Percentiles rank a stretch among this genome's conserved stretches.
phyloP scores from a whole-genome alignment of 2,888 invertebrate species.

The Embidobia sp. region DNA sequence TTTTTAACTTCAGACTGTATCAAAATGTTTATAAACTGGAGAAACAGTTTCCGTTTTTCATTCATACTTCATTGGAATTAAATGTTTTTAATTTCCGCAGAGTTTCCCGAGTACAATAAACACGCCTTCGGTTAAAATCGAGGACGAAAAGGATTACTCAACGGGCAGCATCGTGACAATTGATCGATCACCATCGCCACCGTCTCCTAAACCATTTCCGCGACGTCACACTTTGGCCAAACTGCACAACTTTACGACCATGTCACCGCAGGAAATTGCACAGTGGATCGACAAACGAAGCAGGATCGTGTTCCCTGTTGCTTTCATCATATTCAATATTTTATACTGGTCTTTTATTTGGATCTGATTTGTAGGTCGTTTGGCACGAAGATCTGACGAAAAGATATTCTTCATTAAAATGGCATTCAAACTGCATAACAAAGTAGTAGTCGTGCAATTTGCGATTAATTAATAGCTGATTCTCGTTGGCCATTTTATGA shows the following conservation, averaged over 20 bases:
- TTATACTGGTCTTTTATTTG: slow-evolving; percentile 90
- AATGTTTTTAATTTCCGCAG: no score
- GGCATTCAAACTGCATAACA: slow-evolving; percentile 1
- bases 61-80: no score
- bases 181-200: slow-evolving; percentile 72
- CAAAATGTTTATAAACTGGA: no score
- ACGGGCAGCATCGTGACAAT: slow-evolving; percentile 76
- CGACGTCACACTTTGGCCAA: slow-evolving; percentile 77
- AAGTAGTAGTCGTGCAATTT: no score
- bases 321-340: slow-evolving; percentile 90
- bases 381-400: not conserved
- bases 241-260: slow-evolving; percentile 84
- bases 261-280: slow-evolving; percentile 94
- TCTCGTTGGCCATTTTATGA: no score
- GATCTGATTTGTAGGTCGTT: slow-evolving; percentile 69
- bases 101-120: slow-evolving; percentile 86
- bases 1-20: no score
- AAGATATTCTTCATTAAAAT: slow-evolving; percentile 12
- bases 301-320: slow-evolving; percentile 88
- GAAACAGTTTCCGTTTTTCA: no score
- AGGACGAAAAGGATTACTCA: slow-evolving; percentile 84
- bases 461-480: no score
- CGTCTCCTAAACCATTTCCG: slow-evolving; percentile 72
- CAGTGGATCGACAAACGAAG: slow-evolving; percentile 93
- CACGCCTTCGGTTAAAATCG: slow-evolving; percentile 87